Conservation (phyloP, 64 coral and sea anemone species). For the Porites lutea region DNA sequence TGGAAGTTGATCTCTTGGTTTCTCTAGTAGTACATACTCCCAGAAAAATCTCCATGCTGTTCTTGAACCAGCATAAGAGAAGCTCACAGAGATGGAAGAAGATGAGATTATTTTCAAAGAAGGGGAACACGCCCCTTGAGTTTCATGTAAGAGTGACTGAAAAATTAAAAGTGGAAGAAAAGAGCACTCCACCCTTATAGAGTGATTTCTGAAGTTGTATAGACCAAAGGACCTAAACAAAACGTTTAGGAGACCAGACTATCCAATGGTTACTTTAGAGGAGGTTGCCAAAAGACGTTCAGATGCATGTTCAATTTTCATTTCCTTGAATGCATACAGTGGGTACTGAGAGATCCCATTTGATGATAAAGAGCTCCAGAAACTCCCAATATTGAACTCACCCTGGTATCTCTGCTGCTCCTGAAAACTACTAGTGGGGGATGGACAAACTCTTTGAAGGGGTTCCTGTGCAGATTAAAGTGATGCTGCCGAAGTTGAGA, state of each 20-base stretch:
- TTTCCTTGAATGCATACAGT: conserved; percentile 26
- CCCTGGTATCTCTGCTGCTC: too few species aligned
- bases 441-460: too few species aligned
- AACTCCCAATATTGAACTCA: background rate
- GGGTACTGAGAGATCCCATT: conserved; percentile 46
- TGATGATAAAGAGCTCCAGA: conserved; percentile 7
- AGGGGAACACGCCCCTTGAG: conserved; percentile 60
- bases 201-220: conserved; percentile 40
- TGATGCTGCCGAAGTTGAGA: too few species aligned
- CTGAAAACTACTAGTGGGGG: too few species aligned
- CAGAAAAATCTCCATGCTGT: conserved; percentile 26
- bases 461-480: too few species aligned
- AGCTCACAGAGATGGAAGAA: conserved; percentile 56
- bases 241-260: background rate
- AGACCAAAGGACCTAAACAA: conserved; percentile 18
- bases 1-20: conserved; percentile 21
- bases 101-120: conserved; percentile 68
- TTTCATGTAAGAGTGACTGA: conserved; percentile 56
- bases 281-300: conserved; percentile 18
- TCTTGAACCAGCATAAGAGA: conserved; percentile 37
- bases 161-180: conserved; percentile 56
- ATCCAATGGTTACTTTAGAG: conserved; percentile 53
- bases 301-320: background rate
- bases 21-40: conserved; percentile 45
- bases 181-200: background rate